phyloP scores from a whole-genome alignment of 1,140 invertebrate species.

The Drosophila suzukii region DNA sequence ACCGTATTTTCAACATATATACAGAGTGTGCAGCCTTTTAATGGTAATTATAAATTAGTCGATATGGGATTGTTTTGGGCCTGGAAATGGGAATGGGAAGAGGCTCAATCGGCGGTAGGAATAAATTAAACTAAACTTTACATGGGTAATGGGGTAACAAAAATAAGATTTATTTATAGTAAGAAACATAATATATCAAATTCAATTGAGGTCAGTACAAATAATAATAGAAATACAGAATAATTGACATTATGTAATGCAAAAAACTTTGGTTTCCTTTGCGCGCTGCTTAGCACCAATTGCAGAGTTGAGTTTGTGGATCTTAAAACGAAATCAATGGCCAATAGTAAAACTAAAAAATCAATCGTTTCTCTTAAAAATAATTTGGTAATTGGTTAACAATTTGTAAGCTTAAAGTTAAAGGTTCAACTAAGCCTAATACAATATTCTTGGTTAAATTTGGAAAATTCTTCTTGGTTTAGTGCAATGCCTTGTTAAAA shows the following conservation, averaged over 20 bases:
- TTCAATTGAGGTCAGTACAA: conserved; percentile 16
- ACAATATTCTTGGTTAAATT: conserved; percentile 56
- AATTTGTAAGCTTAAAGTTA: conserved; percentile 51
- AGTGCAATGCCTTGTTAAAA: conserved; percentile 50
- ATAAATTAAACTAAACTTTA: conserved; percentile 62
- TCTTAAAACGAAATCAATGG: conserved; percentile 42
- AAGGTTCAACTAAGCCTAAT: conserved; percentile 57
- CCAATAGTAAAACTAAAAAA: conserved; percentile 62
- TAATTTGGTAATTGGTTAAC: conserved; percentile 46
- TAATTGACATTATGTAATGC: conserved; percentile 19
- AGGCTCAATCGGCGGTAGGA: conserved; percentile 15
- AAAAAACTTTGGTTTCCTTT: conserved; percentile 24
- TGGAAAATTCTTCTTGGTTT: conserved; percentile 23
- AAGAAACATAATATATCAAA: conserved; percentile 22
- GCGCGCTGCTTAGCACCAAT: conserved; percentile 22
- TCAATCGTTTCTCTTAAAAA: conserved; percentile 33
- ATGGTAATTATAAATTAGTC: neutral
- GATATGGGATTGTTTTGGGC: neutral
- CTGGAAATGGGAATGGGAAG: neutral
- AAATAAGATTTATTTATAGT: conserved; percentile 44
- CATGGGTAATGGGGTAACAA: conserved; percentile 49
- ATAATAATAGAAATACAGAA: conserved; percentile 16
- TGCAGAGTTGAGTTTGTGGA: conserved; percentile 33
- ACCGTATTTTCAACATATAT: conserved; percentile 1
- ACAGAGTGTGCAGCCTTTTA: conserved; percentile 3